Percentiles rank a stretch among this genome's conserved stretches.
These are phyloP conservation scores for Ptychobarbus kaznakovi DNA, from an alignment of 2,797 vertebrate genomes.

Conservation along the genomic window DNA sequence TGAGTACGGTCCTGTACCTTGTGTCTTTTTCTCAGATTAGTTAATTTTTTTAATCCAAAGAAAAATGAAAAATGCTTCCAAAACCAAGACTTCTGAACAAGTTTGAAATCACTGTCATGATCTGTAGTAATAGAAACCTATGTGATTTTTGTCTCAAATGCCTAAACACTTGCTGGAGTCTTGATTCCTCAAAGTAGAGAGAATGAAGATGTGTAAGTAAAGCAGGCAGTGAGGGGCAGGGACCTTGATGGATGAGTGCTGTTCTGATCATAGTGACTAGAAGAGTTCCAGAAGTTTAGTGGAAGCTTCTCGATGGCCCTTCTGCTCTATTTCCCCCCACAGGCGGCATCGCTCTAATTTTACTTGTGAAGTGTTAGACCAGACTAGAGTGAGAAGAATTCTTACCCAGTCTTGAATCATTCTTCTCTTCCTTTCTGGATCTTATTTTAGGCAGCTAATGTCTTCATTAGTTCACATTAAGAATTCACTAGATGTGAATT, in stretches of 20 bases:
- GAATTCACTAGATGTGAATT: conserved; percentile 26
- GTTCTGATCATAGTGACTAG: not conserved
- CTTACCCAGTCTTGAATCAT: not conserved
- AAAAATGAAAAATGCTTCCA: not conserved
- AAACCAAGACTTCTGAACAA: not conserved
- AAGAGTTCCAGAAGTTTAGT: not conserved
- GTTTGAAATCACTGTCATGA: not conserved
- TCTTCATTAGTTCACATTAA: conserved; percentile 40
- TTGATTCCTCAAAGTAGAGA: not conserved
- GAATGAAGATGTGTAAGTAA: not conserved
- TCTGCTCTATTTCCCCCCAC: not conserved
- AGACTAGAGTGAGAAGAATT: conserved; percentile 1
- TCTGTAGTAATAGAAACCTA: not conserved
- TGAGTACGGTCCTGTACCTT: not conserved
- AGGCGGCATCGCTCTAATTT: conserved; percentile 4
- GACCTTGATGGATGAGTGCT: not conserved
- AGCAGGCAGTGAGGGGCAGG: not conserved
- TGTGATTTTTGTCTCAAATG: not conserved
- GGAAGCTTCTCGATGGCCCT: not conserved
- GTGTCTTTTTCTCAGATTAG: not conserved
- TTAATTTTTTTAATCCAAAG: not conserved
- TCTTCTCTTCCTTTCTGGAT: not conserved
- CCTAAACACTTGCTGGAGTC: not conserved
- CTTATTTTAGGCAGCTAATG: conserved; percentile 30
- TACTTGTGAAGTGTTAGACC: not conserved